A percentile compares a stretch with the other conserved stretches of the same genome.
phyloP scores from a whole-genome alignment of 2,113 vertebrate genomes.

The Naja naja region DNA sequence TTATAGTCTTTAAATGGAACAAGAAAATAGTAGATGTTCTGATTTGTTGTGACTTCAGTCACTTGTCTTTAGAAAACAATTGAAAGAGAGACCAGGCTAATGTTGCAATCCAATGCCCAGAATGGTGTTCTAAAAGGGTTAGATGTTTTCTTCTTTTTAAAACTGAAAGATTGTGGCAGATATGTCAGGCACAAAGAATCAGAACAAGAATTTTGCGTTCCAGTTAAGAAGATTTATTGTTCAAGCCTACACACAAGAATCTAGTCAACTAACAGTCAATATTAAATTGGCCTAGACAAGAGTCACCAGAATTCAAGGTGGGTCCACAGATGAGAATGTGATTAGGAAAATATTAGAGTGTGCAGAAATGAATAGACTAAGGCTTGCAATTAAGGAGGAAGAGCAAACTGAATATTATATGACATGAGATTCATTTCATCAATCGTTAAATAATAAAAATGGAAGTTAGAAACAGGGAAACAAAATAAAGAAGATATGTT shows the following conservation, averaged over 20 bases:
- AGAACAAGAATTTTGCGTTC: neutral
- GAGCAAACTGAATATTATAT: too few species aligned
- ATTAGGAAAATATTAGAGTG: too few species aligned
- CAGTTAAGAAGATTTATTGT: neutral
- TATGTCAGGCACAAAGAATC: neutral
- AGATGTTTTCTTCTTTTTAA: neutral
- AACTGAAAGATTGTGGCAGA: neutral
- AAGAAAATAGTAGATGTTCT: neutral
- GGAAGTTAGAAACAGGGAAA: too few species aligned
- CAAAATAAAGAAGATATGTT: too few species aligned
- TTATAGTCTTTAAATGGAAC: neutral
- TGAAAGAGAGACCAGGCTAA: neutral
- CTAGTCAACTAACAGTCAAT: neutral
- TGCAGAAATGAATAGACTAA: too few species aligned
- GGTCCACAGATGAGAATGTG: too few species aligned
- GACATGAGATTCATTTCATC: too few species aligned
- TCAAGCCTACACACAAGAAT: neutral
- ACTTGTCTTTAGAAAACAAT: neutral
- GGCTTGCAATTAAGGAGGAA: too few species aligned
- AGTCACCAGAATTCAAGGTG: neutral
- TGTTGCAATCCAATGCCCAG: neutral
- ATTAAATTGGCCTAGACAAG: neutral
- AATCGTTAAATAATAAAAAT: too few species aligned
- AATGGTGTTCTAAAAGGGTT: neutral
- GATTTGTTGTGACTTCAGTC: neutral